Evolutionary conservation across 2,888 invertebrate species (phyloP), one percentile per base, ranked within the genome.

Genomic region (Luperina nickerlii): DNA sequence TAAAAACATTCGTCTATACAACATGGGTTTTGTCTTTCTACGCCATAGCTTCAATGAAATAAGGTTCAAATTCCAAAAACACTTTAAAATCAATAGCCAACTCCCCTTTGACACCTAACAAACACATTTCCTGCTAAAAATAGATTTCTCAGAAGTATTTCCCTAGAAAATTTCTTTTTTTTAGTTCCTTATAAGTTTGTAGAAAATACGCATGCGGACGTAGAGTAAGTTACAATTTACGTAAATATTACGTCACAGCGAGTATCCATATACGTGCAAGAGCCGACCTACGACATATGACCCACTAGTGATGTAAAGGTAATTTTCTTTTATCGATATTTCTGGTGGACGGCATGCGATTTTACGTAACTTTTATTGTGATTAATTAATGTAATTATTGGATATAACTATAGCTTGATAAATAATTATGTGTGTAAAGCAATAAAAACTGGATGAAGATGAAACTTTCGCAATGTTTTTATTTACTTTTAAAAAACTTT

Each of bases 201-300:
- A 69, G n/a, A 68, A 77, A 57, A 76, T 54, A 70, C n/a, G 42
- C 54, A 67, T 80, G 42, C 51, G 54, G 71, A 72, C 76, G 18
- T 74, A 66, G 70, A 76, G 71, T 86, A 85, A 87, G 84, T 87
- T 88, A 89, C 82, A 67, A 71, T 88, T 88, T 94, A 95, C 94
- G 93, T 94, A 95, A 96, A 87, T 68, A 79, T 96, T 96, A 94
- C 95, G 87, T 94, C 94, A 95, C 81, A 68, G 15, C 13, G 79
- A 83, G 90, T 89, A 91, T 92, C 88, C 90, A 90, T 91, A 90
- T 90, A 92, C 92, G 92, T 93, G 95, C 94, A 94, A 95, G 93
- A 91, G 90, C 86, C 92, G 96, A 95, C 96, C 96, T 94, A 92
- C 92, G 96, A 95, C 95, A 92, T 91, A 90, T 92, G 94, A 93